These are phyloP conservation scores for Alces alces DNA, from an alignment of 2,113 vertebrate genomes.

Conservation along the genomic window DNA sequence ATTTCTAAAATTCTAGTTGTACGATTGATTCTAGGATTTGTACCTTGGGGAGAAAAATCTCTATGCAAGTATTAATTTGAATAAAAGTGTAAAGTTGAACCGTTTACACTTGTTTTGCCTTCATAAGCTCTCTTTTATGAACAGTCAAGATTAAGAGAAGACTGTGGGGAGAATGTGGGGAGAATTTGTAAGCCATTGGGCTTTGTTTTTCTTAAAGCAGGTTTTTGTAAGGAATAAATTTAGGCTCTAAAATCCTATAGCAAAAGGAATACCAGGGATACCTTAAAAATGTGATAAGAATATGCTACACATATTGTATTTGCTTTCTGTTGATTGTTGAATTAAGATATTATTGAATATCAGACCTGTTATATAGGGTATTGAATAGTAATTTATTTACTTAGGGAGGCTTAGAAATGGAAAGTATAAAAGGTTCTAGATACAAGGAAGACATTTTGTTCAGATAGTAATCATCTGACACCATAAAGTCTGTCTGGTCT, in stretches of 20 bases:
- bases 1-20: conserved; percentile 15
- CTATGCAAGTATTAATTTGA: conserved; percentile 4
- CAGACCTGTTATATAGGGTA: neutral
- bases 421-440: neutral
- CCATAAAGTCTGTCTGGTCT: neutral
- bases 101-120: neutral
- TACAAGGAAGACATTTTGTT: neutral
- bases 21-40: neutral
- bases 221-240: neutral
- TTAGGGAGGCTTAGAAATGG: neutral
- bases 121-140: neutral
- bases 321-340: neutral
- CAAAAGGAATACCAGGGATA: neutral
- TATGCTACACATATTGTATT: neutral
- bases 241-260: neutral
- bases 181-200: neutral
- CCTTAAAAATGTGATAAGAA: neutral
- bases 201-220: conserved; percentile 11
- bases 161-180: neutral
- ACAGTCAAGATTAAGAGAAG: neutral
- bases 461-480: neutral
- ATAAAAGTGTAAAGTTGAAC: neutral
- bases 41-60: neutral
- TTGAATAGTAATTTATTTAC: neutral
- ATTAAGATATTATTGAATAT: neutral